phyloP scores from a whole-genome alignment of 2,113 vertebrate genomes.

The Alaudala cheleensis region DNA sequence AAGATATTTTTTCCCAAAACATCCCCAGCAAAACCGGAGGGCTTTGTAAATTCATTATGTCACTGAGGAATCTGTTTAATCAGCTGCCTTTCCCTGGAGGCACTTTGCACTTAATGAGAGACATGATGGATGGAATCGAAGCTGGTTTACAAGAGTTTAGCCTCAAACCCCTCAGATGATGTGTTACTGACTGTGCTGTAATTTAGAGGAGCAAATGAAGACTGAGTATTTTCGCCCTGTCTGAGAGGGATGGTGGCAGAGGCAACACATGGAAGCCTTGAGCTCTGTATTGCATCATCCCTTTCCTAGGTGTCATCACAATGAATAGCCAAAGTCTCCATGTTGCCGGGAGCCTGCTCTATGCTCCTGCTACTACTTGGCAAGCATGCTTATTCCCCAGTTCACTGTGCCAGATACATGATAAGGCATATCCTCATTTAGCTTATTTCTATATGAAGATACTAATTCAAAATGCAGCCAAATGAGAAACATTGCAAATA shows the following conservation, averaged over 20 bases:
- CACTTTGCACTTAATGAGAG: constrained; percentile 41
- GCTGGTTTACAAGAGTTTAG: background rate
- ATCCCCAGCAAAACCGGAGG: constrained; percentile 48
- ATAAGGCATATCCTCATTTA: background rate
- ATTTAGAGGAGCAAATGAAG: background rate
- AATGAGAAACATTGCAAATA: background rate
- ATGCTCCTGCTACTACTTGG: background rate
- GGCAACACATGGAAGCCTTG: background rate
- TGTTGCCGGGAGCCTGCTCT: background rate
- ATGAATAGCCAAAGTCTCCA: background rate
- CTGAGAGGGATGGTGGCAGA: background rate
- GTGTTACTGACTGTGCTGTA: background rate
- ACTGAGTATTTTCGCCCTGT: background rate
- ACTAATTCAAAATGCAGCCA: background rate
- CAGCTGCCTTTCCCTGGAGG: constrained; percentile 66
- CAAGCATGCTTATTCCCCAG: background rate
- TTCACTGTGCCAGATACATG: background rate
- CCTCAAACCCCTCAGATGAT: background rate
- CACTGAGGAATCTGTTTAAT: constrained; percentile 70
- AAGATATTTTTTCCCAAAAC: constrained; percentile 64
- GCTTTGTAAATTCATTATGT: constrained; percentile 64
- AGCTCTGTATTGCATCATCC: background rate
- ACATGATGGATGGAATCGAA: constrained; percentile 36
- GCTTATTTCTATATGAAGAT: background rate
- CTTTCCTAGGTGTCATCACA: background rate